Evolutionary conservation across 2,888 invertebrate species (phyloP).

Genomic region (Automeris io): DNA sequence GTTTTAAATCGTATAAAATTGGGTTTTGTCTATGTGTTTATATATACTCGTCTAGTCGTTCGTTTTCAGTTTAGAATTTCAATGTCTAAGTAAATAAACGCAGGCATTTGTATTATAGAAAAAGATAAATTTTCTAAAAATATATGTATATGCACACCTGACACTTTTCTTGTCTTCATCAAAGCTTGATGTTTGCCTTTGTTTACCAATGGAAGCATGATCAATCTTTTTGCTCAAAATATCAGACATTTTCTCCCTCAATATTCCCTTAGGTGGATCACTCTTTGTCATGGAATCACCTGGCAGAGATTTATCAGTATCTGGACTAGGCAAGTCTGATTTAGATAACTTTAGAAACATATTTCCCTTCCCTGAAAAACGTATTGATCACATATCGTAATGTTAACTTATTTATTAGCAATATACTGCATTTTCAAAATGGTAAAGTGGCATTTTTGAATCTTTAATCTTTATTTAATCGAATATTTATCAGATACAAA

Average conservation of each 20-base stretch:
- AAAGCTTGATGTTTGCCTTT: conserved; percentile 55
- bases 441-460: too few relatives aligned
- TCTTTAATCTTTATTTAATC: too few relatives aligned
- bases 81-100: too few relatives aligned
- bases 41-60: too few relatives aligned
- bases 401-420: too few relatives aligned
- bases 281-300: conserved; percentile 61
- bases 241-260: conserved; percentile 76
- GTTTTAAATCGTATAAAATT: too few relatives aligned
- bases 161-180: conserved; percentile 89
- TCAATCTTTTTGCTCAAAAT: conserved; percentile 42
- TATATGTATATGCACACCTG: conserved; percentile 33
- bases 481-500: too few relatives aligned
- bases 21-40: too few relatives aligned
- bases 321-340: conserved; percentile 62
- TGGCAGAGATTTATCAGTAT: conserved; percentile 59
- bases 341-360: conserved; percentile 59
- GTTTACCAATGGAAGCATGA: conserved; percentile 35
- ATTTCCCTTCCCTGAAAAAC: conserved; percentile 50
- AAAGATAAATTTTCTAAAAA: not conserved
- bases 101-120: not conserved
- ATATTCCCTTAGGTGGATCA: conserved; percentile 77
- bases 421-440: too few relatives aligned
- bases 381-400: too few relatives aligned
- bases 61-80: too few relatives aligned